Evolutionary conservation across 92 coral and sea anemone species (phyloP).

Genomic region (Plumapathes pennacea): DNA sequence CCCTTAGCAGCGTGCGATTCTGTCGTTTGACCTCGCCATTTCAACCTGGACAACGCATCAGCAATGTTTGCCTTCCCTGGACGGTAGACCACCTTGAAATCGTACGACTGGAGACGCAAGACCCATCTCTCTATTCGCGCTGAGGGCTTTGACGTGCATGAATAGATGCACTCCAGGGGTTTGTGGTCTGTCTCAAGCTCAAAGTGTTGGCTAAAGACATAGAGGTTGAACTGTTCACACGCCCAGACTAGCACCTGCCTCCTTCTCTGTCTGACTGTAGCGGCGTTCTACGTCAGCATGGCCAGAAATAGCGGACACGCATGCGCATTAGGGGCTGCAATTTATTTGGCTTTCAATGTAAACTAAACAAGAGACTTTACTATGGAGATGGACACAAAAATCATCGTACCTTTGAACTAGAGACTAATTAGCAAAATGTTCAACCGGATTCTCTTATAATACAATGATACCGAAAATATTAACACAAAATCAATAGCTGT

Average conservation of each 20-base stretch:
- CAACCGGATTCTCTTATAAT: no score
- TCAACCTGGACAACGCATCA: constrained; percentile 17
- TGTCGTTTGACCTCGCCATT: no score
- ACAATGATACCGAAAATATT: no score
- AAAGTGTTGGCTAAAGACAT: neutral
- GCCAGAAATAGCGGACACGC: neutral
- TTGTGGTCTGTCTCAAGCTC: constrained; percentile 5
- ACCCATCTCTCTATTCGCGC: constrained; percentile 32
- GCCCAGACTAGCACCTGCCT: neutral
- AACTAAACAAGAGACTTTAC: no score
- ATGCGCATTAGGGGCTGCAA: no score
- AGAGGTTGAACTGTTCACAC: constrained; percentile 1
- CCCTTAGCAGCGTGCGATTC: no score
- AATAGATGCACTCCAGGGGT: constrained; percentile 6
- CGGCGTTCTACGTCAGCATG: constrained; percentile 1
- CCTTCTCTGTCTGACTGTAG: constrained; percentile 7
- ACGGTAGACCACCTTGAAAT: constrained; percentile 5
- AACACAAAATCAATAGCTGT: no score
- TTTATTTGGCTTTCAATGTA: no score
- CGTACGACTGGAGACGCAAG: constrained; percentile 15
- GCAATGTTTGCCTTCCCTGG: constrained; percentile 23
- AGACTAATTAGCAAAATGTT: no score
- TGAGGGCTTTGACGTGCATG: neutral
- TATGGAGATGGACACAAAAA: no score
- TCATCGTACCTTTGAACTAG: no score